Evolutionary conservation across 1,140 invertebrate species (phyloP), one percentile per base, ranked within the genome.

Genomic region (Trichonephila clavata): DNA sequence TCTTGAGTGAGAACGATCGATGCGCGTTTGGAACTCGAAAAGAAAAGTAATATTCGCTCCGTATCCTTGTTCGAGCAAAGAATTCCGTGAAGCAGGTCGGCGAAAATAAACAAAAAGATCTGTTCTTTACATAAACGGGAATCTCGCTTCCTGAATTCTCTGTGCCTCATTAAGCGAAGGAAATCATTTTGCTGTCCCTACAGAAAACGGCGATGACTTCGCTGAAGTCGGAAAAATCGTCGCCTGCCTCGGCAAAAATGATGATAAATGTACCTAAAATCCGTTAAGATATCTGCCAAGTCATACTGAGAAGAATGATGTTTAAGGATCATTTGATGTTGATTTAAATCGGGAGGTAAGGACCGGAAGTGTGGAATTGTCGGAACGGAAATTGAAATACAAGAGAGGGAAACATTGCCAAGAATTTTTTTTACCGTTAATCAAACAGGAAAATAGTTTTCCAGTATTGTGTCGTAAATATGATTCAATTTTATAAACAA

Each of bases 261-360:
- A 84, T 84, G 81, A 84, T 84, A 84, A 84, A 84, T 84, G 81
- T 59, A 18, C 16, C 20, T 84, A 59, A 84, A 84, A 84, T 57
- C 81, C 81, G 81, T 50, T 77, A 84, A 84, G 50, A 84, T 59
- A 24, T 24, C 81, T 84, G 13, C 77, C 16, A 81, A 81, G 50
- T 24, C n/a, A 50, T 10, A 24, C 18, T 10, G 27, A 20, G 43
- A 84, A 57, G 81, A 1, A 57, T 84, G 43, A 84, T 10, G 39
- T 84, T 84, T 84, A 50, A 84, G 81, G 81, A 50, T 84, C 81
- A 84, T 84, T 84, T 84, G 81, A 84, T 59, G 81, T 57, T 84
- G 81, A 84, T 84, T 84, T 50, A 57, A 84, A 84, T 84, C 81
- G 24, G 43, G 39, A 59, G 21, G 81, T 84, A 84, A 84, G 81